Base-by-base conservation (phyloP, 2,888 invertebrate species). In the Mimumesa dahlbomi region DNA sequence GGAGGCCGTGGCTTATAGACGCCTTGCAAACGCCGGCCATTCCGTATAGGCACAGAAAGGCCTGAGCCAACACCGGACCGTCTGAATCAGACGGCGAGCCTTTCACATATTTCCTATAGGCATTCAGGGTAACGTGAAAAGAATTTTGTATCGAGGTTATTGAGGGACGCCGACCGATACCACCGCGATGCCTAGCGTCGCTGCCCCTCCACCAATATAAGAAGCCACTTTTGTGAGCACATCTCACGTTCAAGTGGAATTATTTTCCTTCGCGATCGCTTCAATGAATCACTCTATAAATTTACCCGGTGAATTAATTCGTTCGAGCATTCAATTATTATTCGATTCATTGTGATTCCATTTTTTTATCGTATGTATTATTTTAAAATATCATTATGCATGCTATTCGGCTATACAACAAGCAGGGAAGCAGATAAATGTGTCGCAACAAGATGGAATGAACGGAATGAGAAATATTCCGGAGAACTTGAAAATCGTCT, bases 61-160 rank as follows among this genome's bases (percentile, higher is more conserved):
- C 86, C 84, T 88, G 86, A 83, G 84, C 84, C 82, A 83, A 81
- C 82, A 78, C 78, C 77, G 79, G 80, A 64, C 64, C 73, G 78
- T 75, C 78, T 82, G 79, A 83, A 82, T 82, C 81, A 73, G 81
- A 83, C 81, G 80, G 77, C 68, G 75, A 56, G 85, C 84, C 84
- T 88, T 87, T 88, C 86, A 86, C 77, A 86, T 89, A 89, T 88
- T 88, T 89, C 89, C 89, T 89, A 89, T 88, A 88, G 87, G 84
- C 84, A 84, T 87, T 87, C 83, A 82, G 73, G 72, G 59, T 49
- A 71, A 79, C 75, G 67, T 78, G 86, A 87, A 88, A 89, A 89
- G 88, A 87, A 88, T 86, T 86, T 87, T 85, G 86, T 87, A 87
- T 88, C 86, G 85, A 86, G 88, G 87, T 87, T 88, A 88, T 88